Evolutionary conservation across 1,140 invertebrate species (phyloP).

Genomic region (Drosophila lacteicornis): DNA sequence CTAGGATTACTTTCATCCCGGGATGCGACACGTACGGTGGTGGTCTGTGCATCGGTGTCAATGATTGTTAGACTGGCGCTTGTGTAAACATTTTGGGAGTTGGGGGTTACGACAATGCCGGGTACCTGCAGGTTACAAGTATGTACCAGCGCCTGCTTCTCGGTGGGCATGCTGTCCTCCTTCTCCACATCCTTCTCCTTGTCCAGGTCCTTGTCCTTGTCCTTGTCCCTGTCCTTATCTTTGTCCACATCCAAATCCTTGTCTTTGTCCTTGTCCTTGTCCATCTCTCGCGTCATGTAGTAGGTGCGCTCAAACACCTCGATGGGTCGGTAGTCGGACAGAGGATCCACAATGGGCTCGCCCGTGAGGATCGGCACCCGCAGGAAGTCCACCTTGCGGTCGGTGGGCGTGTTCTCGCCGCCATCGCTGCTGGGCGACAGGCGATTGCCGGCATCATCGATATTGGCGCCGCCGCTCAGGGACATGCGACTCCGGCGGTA

Average conservation of each 20-base stretch:
- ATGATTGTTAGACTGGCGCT: conserved; percentile 87
- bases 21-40: conserved; percentile 73
- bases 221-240: conserved; percentile 29
- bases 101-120: conserved; percentile 70
- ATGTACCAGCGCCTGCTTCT: conserved; percentile 66
- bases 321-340: conserved; percentile 77
- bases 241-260: conserved; percentile 35
- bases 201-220: conserved; percentile 33
- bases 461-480: conserved; percentile 73
- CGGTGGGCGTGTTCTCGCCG: conserved; percentile 54
- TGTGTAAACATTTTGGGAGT: conserved; percentile 82
- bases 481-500: conserved; percentile 74
- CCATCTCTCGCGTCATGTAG: conserved; percentile 75
- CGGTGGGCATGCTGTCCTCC: conserved; percentile 37
- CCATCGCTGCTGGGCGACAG: conserved; percentile 63
- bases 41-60: conserved; percentile 86
- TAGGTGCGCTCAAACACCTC: conserved; percentile 84
- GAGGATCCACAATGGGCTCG: conserved; percentile 73
- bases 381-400: conserved; percentile 77
- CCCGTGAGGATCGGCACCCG: conserved; percentile 72
- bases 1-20: neutral
- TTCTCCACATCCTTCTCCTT: conserved; percentile 43
- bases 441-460: conserved; percentile 75
- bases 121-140: conserved; percentile 83
- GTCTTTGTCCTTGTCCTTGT: conserved; percentile 54